phyloP scores from a whole-genome alignment of 1,140 invertebrate genomes.

The Meloidogyne exigua region DNA sequence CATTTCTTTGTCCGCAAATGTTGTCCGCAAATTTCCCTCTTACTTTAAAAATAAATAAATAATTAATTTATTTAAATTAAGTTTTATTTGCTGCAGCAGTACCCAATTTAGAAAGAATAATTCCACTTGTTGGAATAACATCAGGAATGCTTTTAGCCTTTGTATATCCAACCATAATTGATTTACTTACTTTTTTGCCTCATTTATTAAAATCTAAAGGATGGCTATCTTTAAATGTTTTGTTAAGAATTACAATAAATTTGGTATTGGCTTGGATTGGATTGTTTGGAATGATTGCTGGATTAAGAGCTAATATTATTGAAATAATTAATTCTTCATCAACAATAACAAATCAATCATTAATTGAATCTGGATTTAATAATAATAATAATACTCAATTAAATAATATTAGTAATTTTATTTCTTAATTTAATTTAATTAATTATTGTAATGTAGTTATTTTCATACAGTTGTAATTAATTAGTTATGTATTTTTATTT shows the following conservation, averaged over 20 bases:
- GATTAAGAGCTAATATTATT: slow-evolving; percentile 54
- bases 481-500: too few species aligned
- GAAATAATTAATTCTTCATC: slow-evolving; percentile 1
- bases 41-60: background rate
- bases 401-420: background rate
- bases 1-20: too few species aligned
- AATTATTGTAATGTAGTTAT: too few species aligned
- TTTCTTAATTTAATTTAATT: background rate
- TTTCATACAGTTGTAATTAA: too few species aligned
- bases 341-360: background rate
- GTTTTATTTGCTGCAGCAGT: slow-evolving; percentile 48
- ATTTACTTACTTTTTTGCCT: slow-evolving; percentile 48
- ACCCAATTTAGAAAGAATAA: slow-evolving; percentile 53
- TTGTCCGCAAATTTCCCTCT: too few species aligned
- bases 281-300: slow-evolving; percentile 56
- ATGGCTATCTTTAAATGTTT: background rate
- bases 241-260: slow-evolving; percentile 29
- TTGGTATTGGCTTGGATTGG: slow-evolving; percentile 41
- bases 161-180: slow-evolving; percentile 51
- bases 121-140: slow-evolving; percentile 53
- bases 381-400: background rate
- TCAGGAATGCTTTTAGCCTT: slow-evolving; percentile 54
- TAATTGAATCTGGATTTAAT: background rate
- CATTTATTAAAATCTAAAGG: background rate
- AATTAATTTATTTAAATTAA: slow-evolving; percentile 26